Evolutionary conservation across 2,113 vertebrate species (phyloP), one percentile per base, ranked within the genome.

Genomic region (Cromileptes altivelis): DNA sequence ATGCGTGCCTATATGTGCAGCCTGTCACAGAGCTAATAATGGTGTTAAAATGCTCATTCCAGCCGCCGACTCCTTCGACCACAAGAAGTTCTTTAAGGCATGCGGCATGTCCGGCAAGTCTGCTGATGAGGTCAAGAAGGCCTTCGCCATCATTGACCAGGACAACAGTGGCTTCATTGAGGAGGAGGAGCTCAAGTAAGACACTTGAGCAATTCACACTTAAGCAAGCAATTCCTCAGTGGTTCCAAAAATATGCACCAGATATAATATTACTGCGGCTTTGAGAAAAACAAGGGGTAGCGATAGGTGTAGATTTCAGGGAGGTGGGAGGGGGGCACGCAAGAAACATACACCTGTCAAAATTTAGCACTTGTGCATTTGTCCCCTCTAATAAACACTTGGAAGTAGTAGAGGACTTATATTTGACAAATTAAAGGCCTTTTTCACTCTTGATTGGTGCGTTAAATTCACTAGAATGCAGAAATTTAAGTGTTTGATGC

Each of bases 81-180:
- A 93, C 94, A 96, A 96, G 94, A 67, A 1, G 1, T 96, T 96
- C 94, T 96, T 96, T 88, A 64, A 81, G 85, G 62, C 93, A 72
- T 95, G 94, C 14, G 96, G 96, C 7, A 89, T 96, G 90, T n/a
- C 89, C 37, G 10, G 72, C 89, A 96, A 96, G 91, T 77, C 90
- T 11, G 0, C 84, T 0, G 94, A 93, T 8, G 95, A 96, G 0
- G 87, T 96, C 42, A 95, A 95, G 90, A 94, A 94, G 49, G 95
- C 95, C 64, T 96, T 96, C 80, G 9, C 2, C 37, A 92, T 95
- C 94, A 94, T 96, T 71, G 96, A 96, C 91, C 95, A 96, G 94
- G 95, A 96, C 90, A 92, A 92, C 74, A 96, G 95, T 1, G 95
- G 95, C 89, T 96, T 94, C 91, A 96, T 96, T 96, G 96, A 96